Evolutionary conservation across 1,140 invertebrate species (phyloP), one percentile per base, ranked within the genome.

Genomic region (Ceratosolen fusciceps): DNA sequence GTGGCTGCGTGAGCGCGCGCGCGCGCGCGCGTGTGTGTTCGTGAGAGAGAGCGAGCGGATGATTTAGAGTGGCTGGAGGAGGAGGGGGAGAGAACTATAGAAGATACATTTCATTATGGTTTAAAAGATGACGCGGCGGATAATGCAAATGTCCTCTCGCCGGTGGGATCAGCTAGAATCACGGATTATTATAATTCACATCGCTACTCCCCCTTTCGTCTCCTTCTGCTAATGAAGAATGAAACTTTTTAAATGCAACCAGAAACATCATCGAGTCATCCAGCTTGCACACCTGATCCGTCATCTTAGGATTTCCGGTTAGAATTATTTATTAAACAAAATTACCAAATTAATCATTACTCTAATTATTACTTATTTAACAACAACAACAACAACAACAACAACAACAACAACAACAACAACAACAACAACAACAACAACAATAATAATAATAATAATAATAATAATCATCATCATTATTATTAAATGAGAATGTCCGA

Each of bases 161-260:
- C 72, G 72, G 77, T 70, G 49, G 58, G 31, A 54, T n/a, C 39
- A 67, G 26, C 2, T 12, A 19, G 26, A 65, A 16, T 34, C 43
- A 21, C 70, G 31, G 24, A 16, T 56, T 52, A 26, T 43, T 52
- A 26, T 43, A n/a, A 74, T 19, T 29, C 10, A 31, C 0, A 26
- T 24, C 19, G 26, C 26, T 73, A 49, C 43, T 54, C 37, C 4
- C 16, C 1, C 9, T 70, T 70, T 29, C 67, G 16, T 47, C 39
- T 71, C 10, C 70, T 24, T n/a, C 3, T 43, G 34, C 76, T 73
- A 47, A 29, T 79, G 24, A 56, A 79, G 71, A 70, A 74, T 79
- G 77, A 58, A 79, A 74, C 3, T 68, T 79, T 56, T 56, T 31
- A 29, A 14, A 65, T 43, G 14, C 26, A 19, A 73, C 43, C 62